Conservation (phyloP, 2,113 vertebrate genomes). For the Myiopsitta monachus region DNA sequence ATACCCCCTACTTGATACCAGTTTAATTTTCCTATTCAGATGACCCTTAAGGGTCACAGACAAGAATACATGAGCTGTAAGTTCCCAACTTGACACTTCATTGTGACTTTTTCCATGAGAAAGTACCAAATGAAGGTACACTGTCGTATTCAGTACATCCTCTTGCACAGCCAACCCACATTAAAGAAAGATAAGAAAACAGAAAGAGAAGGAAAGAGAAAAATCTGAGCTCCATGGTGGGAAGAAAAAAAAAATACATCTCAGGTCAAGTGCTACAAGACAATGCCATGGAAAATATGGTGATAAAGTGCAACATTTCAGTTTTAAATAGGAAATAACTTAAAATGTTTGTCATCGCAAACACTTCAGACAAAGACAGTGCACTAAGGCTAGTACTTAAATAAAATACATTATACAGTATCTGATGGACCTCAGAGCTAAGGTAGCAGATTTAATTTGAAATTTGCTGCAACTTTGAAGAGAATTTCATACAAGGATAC, state of each 20-base stretch:
- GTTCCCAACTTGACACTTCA: not conserved
- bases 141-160: not conserved
- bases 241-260: too few relatives aligned
- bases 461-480: not conserved
- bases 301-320: not conserved
- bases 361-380: not conserved
- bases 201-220: not conserved
- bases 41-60: not conserved
- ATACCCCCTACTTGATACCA: not conserved
- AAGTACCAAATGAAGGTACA: not conserved
- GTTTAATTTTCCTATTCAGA: constrained; percentile 29
- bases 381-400: not conserved
- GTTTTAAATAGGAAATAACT: not conserved
- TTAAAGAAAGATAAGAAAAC: not conserved
- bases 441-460: not conserved
- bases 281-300: not conserved
- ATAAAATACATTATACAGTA: not conserved
- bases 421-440: not conserved
- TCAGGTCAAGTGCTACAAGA: not conserved
- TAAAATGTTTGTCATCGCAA: not conserved
- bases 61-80: not conserved
- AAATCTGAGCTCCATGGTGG: not conserved
- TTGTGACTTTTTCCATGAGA: not conserved
- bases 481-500: not conserved
- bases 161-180: not conserved